Conservation (phyloP, 2,113 vertebrate species). For the Apteryx owenii region DNA sequence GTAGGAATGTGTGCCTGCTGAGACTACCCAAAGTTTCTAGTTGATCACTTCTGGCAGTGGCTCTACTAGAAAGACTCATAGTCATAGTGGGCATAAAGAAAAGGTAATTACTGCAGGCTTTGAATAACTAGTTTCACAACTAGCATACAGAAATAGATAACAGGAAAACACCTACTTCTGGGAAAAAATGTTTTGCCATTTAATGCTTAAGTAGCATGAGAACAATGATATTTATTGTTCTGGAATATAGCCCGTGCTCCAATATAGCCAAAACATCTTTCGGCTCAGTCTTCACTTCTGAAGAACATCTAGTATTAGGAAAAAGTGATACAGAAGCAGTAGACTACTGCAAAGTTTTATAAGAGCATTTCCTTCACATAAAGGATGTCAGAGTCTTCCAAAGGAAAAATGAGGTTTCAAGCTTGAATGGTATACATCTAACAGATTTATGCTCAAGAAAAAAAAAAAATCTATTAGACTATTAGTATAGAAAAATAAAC, state of each 20-base stretch:
- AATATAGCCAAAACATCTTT: not conserved
- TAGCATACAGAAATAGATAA: not conserved
- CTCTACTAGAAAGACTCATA: not conserved
- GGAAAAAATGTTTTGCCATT: not conserved
- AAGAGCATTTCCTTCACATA: not conserved
- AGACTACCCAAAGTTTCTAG: not conserved
- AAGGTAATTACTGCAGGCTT: too few species aligned
- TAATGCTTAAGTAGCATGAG: not conserved
- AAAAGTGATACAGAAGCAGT: not conserved
- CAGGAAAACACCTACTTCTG: not conserved
- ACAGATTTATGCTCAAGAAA: not conserved
- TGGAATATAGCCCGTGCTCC: not conserved
- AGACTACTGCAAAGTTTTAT: not conserved
- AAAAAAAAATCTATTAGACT: not conserved
- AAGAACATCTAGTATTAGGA: not conserved
- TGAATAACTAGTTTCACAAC: not conserved
- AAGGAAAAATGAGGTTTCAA: not conserved
- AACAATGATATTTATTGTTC: not conserved
- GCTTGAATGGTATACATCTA: not conserved
- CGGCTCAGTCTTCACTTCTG: not conserved
- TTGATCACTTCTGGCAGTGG: not conserved
- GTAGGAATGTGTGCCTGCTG: not conserved
- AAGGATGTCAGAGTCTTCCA: not conserved
- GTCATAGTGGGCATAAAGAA: not conserved
- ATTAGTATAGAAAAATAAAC: not conserved